Evolutionary conservation across 2,797 vertebrate species (phyloP).

Genomic region (Aselliscus stoliczkanus): DNA sequence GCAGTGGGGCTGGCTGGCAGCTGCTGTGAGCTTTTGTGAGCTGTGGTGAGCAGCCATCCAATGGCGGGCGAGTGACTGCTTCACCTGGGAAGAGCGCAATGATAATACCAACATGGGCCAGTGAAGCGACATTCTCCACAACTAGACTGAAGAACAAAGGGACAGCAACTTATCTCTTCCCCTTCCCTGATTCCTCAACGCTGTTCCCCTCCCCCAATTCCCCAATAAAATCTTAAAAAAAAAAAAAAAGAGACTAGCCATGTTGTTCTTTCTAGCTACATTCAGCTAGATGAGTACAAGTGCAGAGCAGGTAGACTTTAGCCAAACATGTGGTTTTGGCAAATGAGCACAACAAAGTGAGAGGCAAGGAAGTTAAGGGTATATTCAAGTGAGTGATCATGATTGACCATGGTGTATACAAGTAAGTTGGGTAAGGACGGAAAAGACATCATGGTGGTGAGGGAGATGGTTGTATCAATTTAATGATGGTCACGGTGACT

Average conservation of each 20-base stretch:
- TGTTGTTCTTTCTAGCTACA: neutral
- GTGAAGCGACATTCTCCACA: too few species aligned
- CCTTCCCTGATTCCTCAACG: too few species aligned
- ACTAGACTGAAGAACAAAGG: too few species aligned
- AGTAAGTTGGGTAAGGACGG: neutral
- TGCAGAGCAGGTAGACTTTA: neutral
- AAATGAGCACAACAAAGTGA: conserved; percentile 5
- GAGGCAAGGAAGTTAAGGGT: neutral
- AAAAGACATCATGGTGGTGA: neutral
- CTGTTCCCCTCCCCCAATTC: too few species aligned
- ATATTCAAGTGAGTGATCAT: neutral
- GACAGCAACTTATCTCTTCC: too few species aligned
- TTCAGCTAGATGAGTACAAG: neutral
- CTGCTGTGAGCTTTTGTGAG: too few species aligned
- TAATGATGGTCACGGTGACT: neutral
- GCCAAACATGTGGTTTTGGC: conserved; percentile 31
- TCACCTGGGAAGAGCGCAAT: too few species aligned
- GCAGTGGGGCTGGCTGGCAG: too few species aligned
- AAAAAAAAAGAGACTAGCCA: neutral
- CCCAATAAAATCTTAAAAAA: too few species aligned
- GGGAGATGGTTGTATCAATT: neutral
- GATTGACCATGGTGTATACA: neutral
- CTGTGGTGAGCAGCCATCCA: too few species aligned
- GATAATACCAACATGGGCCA: too few species aligned
- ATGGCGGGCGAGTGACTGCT: too few species aligned